Evolutionary conservation across 2,113 vertebrate genomes (phyloP), one percentile per base, ranked within the genome.

Genomic region (Sebastes fasciatus): DNA sequence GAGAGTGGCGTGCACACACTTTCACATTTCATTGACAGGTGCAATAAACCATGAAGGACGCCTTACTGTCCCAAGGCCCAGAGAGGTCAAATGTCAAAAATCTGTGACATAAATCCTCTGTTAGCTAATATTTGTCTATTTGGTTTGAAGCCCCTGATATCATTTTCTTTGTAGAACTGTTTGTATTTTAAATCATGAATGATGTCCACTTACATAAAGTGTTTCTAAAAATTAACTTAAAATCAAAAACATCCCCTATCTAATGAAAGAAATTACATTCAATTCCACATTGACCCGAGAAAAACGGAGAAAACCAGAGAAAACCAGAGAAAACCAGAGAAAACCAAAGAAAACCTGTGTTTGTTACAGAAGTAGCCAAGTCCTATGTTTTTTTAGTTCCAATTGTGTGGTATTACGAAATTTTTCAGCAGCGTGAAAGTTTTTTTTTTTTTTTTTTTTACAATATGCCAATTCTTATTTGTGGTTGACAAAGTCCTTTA

Each of bases 291-390:
- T 9, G 58, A 40, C 5, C 21, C 1, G 0, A 74, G 23, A 34
- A 19, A 26, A 26, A 2, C 26, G 26, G 26, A 26, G 26, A 26
- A 55, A 26, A 26, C 26, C 26, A 3, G 2, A 6, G 1, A 21
- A 46, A 11, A 11, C 19, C 4, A 34, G 11, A 60, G 8, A 73
- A 55, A 23, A 23, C 23, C 23, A 13, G 2, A 6, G 1, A 21
- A 46, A 11, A 11, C 19, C 4, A 45, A 26, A 69, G 3, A 68
- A 77, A 51, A 54, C 34, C 26, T 16, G 73, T 48, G 73, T 46
- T 74, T 45, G 16, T 83, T 79, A 69, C 42, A 77, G 34, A 79
- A 74, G 16, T 10, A 72, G 40, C 49, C 63, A 74, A 34, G 8
- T 68, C 40, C 8, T 42, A 2, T 40, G 26, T 74, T 54, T 77